Evolutionary conservation across 1,140 invertebrate species (phyloP).

Genomic region (Neodiprion virginianus): DNA sequence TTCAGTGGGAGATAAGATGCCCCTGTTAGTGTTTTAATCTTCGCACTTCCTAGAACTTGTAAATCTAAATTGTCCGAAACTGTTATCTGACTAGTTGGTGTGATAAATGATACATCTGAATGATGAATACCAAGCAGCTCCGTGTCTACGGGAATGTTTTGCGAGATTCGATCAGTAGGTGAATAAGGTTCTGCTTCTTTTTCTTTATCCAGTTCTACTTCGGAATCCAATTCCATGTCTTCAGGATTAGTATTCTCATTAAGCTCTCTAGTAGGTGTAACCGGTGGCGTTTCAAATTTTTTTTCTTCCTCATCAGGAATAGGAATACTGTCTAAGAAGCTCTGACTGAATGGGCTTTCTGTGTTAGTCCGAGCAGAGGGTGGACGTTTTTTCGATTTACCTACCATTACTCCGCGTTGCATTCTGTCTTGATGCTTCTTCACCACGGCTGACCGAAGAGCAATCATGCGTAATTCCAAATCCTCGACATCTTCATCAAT

Average conservation of each 20-base stretch:
- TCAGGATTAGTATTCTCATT: slow-evolving; percentile 38
- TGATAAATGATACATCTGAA: slow-evolving; percentile 39
- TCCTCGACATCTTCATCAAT: slow-evolving; percentile 49
- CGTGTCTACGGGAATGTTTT: slow-evolving; percentile 26
- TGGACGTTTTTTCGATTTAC: slow-evolving; percentile 15
- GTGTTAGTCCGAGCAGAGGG: slow-evolving; percentile 19
- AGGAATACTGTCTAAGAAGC: slow-evolving; percentile 43
- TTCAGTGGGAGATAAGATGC: background rate
- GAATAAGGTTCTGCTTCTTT: slow-evolving; percentile 47
- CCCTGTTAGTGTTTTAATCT: too few species aligned
- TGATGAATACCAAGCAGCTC: slow-evolving; percentile 35
- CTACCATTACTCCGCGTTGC: slow-evolving; percentile 28
- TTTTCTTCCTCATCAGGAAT: slow-evolving; percentile 32
- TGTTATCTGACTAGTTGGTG: slow-evolving; percentile 21
- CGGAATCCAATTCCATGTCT: slow-evolving; percentile 59
- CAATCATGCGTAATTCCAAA: slow-evolving; percentile 49
- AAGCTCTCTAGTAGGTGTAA: slow-evolving; percentile 22
- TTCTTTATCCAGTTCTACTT: slow-evolving; percentile 49
- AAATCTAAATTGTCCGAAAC: background rate
- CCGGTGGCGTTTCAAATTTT: slow-evolving; percentile 13
- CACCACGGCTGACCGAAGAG: slow-evolving; percentile 51
- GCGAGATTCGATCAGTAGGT: slow-evolving; percentile 48
- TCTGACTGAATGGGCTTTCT: slow-evolving; percentile 50
- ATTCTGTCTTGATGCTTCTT: slow-evolving; percentile 50
- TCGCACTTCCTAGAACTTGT: background rate